Conservation (phyloP, 2,888 invertebrate species). For the Sialis lutaria region DNA sequence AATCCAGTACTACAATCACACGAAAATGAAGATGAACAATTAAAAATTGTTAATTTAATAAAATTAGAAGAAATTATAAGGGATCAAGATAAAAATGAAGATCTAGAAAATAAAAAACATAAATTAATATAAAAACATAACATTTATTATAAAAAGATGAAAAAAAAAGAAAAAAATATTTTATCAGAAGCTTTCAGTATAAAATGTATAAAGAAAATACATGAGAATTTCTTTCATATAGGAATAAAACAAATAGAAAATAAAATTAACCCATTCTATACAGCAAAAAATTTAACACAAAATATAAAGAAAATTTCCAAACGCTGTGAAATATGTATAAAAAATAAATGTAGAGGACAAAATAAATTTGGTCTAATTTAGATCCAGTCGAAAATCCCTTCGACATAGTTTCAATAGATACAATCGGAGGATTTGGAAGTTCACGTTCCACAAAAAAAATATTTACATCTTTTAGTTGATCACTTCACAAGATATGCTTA, state of each 20-base stretch:
- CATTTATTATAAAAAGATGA: constrained; percentile 5
- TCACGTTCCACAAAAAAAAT: constrained; percentile 16
- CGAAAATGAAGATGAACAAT: constrained; percentile 7
- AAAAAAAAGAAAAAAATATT: constrained; percentile 3
- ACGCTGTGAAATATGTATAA: constrained; percentile 12
- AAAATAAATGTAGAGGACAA: constrained; percentile 15
- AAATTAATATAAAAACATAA: constrained; percentile 1
- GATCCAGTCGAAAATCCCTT: constrained; percentile 13
- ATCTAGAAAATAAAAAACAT: constrained; percentile 2
- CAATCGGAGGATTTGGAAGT: constrained; percentile 17
- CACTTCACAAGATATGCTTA: constrained; percentile 17
- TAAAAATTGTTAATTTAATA: constrained; percentile 6
- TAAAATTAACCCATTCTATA: neutral
- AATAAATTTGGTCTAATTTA: constrained; percentile 11
- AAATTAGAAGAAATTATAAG: constrained; percentile 4
- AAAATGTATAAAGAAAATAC: neutral
- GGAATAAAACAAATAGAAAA: constrained; percentile 2
- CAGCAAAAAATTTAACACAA: constrained; percentile 5
- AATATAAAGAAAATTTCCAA: constrained; percentile 8
- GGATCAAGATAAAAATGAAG: constrained; percentile 6
- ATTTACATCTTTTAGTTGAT: constrained; percentile 16
- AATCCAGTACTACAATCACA: constrained; percentile 8
- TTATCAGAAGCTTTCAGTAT: neutral
- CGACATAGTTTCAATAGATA: constrained; percentile 17
- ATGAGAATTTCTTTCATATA: constrained; percentile 1